Percentiles rank a stretch among this genome's conserved stretches.
These are phyloP conservation scores for Helicolenus hilgendorfi DNA, from an alignment of 2,797 vertebrate species.

Conservation along the genomic window DNA sequence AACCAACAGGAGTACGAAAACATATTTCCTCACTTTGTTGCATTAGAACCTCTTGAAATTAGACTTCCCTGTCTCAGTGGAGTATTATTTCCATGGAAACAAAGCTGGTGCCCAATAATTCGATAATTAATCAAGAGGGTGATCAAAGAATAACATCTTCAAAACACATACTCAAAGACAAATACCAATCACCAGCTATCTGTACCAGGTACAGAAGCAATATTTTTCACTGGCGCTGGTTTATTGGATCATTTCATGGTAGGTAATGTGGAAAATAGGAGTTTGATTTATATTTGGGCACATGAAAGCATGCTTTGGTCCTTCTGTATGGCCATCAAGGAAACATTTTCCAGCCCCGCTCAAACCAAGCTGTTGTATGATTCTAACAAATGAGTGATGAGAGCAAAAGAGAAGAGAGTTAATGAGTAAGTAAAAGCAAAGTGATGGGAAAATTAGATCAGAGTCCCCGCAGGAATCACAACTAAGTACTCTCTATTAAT, in stretches of 20 bases:
- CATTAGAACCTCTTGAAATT: constrained; percentile 38
- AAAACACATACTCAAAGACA: constrained; percentile 11
- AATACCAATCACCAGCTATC: neutral
- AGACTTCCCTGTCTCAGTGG: constrained; percentile 6
- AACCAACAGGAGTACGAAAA: constrained; percentile 1
- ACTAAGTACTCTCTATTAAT: constrained; percentile 42
- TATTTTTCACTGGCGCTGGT: neutral
- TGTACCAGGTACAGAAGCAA: neutral
- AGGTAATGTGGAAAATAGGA: constrained; percentile 15
- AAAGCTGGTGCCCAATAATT: constrained; percentile 47
- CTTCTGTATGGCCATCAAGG: neutral
- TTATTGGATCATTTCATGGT: constrained; percentile 42
- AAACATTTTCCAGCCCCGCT: neutral
- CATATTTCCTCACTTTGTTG: constrained; percentile 35
- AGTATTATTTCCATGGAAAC: constrained; percentile 75
- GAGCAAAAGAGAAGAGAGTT: constrained; percentile 16
- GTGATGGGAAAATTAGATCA: constrained; percentile 69
- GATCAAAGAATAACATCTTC: constrained; percentile 60
- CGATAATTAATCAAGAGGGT: constrained; percentile 62
- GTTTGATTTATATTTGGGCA: constrained; percentile 26
- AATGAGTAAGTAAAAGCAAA: constrained; percentile 69
- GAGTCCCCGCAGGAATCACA: constrained; percentile 59
- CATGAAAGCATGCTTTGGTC: constrained; percentile 31
- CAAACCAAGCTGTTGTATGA: neutral
- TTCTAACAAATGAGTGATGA: constrained; percentile 18